Evolutionary conservation across 2,797 vertebrate species (phyloP).

Genomic region (Zalophus californianus): DNA sequence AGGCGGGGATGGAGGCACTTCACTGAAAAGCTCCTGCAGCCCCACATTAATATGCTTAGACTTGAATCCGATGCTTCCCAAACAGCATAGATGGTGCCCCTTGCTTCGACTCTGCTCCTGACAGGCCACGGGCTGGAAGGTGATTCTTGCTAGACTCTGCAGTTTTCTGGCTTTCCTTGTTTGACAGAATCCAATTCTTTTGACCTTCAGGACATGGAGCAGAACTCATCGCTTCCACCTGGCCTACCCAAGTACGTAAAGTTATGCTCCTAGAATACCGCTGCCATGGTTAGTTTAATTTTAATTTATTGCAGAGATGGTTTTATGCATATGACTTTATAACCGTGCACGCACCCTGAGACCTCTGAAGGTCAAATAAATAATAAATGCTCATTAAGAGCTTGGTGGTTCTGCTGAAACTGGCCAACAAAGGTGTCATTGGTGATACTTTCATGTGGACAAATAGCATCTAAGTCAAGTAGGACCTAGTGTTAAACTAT

Average conservation of each 20-base stretch:
- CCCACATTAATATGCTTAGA: slow-evolving; percentile 59
- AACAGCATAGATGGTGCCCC: neutral
- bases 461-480: slow-evolving; percentile 74
- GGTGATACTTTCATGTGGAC: slow-evolving; percentile 74
- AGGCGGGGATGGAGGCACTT: neutral
- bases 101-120: slow-evolving; percentile 64
- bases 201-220: slow-evolving; percentile 82
- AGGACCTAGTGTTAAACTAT: slow-evolving; percentile 67
- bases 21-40: neutral
- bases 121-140: slow-evolving; percentile 8
- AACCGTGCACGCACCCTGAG: slow-evolving; percentile 78
- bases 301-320: slow-evolving; percentile 85
- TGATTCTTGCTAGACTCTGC: slow-evolving; percentile 76
- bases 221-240: slow-evolving; percentile 81
- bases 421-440: slow-evolving; percentile 80
- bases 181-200: slow-evolving; percentile 77
- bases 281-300: slow-evolving; percentile 85
- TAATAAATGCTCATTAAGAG: slow-evolving; percentile 85
- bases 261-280: slow-evolving; percentile 77
- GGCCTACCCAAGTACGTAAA: slow-evolving; percentile 79
- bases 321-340: slow-evolving; percentile 86
- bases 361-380: slow-evolving; percentile 84
- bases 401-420: slow-evolving; percentile 80
- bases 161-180: slow-evolving; percentile 74
- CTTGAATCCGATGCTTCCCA: neutral